phyloP scores from a whole-genome alignment of 2,888 invertebrate genomes.

The Athalia rosae region DNA sequence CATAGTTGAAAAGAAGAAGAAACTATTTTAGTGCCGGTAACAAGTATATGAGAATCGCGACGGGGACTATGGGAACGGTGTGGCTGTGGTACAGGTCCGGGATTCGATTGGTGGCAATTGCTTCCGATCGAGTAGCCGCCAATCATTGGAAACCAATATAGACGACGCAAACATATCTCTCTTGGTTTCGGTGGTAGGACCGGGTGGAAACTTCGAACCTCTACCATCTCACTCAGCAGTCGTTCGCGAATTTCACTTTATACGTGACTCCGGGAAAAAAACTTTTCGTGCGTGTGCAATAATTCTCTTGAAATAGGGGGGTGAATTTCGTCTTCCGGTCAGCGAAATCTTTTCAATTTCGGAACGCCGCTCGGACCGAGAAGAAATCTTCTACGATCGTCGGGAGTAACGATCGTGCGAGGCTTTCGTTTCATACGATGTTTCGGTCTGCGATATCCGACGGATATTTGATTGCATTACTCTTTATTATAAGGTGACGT shows the following conservation, averaged over 20 bases:
- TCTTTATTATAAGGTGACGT: too few species aligned
- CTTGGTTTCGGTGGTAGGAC: constrained; percentile 19
- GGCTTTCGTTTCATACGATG: too few species aligned
- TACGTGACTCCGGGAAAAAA: not conserved
- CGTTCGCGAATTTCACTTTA: constrained; percentile 6
- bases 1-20: not conserved
- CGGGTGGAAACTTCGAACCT: not conserved
- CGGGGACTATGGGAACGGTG: constrained; percentile 3
- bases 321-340: not conserved
- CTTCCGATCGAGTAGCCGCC: constrained; percentile 63
- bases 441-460: too few species aligned
- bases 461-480: too few species aligned
- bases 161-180: constrained; percentile 53
- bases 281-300: constrained; percentile 23
- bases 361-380: not conserved
- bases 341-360: not conserved
- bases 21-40: not conserved
- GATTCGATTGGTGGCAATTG: constrained; percentile 59
- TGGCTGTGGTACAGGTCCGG: constrained; percentile 13
- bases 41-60: not conserved
- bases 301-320: constrained; percentile 3
- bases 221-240: not conserved
- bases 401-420: too few species aligned
- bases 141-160: constrained; percentile 70
- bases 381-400: too few species aligned